Evolutionary conservation across 2,888 invertebrate genomes (phyloP), one percentile per base, ranked within the genome.

Genomic region (Pyralis farinalis): DNA sequence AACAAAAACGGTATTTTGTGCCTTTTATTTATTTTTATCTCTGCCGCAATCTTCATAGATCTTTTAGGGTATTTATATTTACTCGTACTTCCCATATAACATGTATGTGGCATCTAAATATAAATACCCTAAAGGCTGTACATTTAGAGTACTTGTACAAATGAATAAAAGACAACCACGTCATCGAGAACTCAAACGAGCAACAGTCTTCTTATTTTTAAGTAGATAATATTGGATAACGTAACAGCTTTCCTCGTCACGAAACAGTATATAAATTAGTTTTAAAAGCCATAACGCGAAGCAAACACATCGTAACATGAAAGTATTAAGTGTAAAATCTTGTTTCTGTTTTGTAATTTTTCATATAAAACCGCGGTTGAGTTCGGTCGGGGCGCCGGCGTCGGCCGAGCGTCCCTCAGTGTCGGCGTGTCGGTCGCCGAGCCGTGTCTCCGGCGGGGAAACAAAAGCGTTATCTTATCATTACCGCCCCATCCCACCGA

Each of bases 391-490:
- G n/a, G n/a, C n/a, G n/a, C 16, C 3, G 16, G 2, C 16, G 16
- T 16, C 16, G 16, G 16, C 4, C 16, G 16, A 2, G 16, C 16
- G 16, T 16, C 16, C 16, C 16, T 16, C 16, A 16, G 16, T 16
- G 16, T 16, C 31, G 12, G 31, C 3, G 11, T 10, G 31, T 42
- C 39, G 53, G 51, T 48, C 56, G 60, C 59, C 51, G 62, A 66
- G 65, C 71, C 88, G 79, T 85, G 71, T 78, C 78, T 79, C 83
- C 81, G 76, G 8, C 48, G 58, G 58, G 16, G 55, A 63, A 71
- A 75, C 73, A 80, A 75, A 74, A 75, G 76, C 77, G 72, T 81
- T 85, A 82, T 85, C 86, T 86, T 82, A 83, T 82, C 82, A 78
- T 77, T 71, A 68, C 72, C 76, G 70, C 71, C 72, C 77, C 72